Conservation (phyloP, 1,140 invertebrate species). For the Liolophura sinensis region DNA sequence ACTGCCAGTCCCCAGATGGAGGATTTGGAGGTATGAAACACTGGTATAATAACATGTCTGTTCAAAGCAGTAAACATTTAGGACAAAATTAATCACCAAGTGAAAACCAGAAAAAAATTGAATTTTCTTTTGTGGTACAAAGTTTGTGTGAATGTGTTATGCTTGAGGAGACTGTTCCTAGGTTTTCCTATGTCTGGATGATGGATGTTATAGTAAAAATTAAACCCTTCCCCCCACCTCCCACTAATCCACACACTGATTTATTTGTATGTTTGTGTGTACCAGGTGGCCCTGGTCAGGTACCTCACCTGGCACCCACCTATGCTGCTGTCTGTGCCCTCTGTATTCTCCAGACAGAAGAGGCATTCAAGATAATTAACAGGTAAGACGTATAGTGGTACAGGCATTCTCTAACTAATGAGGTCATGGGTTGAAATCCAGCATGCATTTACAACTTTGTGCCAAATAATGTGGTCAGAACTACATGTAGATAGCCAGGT, state of each 20-base stretch:
- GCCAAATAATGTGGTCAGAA: no score
- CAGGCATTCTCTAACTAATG: no score
- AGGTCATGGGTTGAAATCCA: no score
- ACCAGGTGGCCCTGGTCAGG: slow-evolving; percentile 82
- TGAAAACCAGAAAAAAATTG: no score
- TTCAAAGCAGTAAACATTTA: background rate
- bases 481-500: no score
- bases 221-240: background rate
- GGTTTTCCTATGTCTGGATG: background rate
- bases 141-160: background rate
- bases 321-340: slow-evolving; percentile 96
- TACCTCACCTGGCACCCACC: slow-evolving; percentile 91
- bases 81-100: no score
- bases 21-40: slow-evolving; percentile 77
- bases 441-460: no score
- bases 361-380: slow-evolving; percentile 86
- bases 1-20: slow-evolving; percentile 80
- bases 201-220: background rate
- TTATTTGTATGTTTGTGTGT: slow-evolving; percentile 1
- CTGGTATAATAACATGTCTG: background rate
- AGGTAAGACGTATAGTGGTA: slow-evolving; percentile 62
- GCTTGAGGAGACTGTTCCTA: background rate
- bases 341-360: slow-evolving; percentile 82
- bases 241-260: background rate
- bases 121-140: background rate